Evolutionary conservation across 30 jellyfish, hydroid and myxozoan species (phyloP), one percentile per base, ranked within the genome.

Genomic region (Mastigias papua): DNA sequence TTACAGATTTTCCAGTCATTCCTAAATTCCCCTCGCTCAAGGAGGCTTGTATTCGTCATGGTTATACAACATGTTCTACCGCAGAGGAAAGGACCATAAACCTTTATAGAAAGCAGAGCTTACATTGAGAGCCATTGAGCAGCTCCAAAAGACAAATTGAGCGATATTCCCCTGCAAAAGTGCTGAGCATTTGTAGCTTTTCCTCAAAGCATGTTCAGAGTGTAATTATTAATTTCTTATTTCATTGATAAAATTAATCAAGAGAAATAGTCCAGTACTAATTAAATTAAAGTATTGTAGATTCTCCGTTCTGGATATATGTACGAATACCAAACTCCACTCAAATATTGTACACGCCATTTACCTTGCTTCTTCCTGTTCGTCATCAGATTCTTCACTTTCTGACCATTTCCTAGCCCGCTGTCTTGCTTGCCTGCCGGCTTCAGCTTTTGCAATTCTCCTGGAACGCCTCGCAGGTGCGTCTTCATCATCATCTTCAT

Each of bases 331-430:
- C 91, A 48, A 68, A 72, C 67, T 85, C 76, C 94, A 85, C 94
- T 57, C 94, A 85, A 57, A 19, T 49, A 73, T 54, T 42, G 73
- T 57, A 85, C 94, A 85, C 94, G 88, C 94, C 94, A 70, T 85
- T 85, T 85, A 85, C 94, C 94, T 85, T 85, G 71, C 88, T 26
- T 85, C 94, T 37, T 85, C 75, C 10, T 85, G 63, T 9, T 63
- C 86, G 0, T 69, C 93, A 2, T 51, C 87, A 49, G 86, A 83
- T 9, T 83, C 88, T 22, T 83, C 92, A 28, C 92, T 83, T 34
- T 83, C 88, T 9, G 94, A 85, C 94, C 94, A 85, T 20, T 85
- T 77, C 68, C 84, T 74, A 13, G 94, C 79, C 23, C 94, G 35
- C 68, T 75, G 87, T 65, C 94, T 85, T 0, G 82, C 70, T 6